These are phyloP conservation scores for Microplitis demolitor DNA, from an alignment of 1,140 invertebrate species.

Conservation along the genomic window DNA sequence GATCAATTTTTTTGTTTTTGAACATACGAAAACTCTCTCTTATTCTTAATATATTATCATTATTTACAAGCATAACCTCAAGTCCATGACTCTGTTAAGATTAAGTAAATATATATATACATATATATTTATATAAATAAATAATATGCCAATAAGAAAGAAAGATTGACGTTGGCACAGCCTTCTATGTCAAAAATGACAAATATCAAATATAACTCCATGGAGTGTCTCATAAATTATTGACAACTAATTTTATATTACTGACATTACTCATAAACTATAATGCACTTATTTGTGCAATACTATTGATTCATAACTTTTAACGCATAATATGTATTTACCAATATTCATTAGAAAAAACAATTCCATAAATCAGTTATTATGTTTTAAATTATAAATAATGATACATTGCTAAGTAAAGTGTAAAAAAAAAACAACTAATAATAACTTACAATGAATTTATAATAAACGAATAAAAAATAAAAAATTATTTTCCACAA, in stretches of 20 bases:
- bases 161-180: neutral
- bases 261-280: neutral
- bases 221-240: conserved; percentile 5
- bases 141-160: neutral
- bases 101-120: too few species aligned
- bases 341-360: too few species aligned
- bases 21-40: neutral
- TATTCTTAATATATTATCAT: neutral
- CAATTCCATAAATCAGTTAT: too few species aligned
- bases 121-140: too few species aligned
- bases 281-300: neutral
- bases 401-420: too few species aligned
- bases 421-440: too few species aligned
- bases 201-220: conserved; percentile 37
- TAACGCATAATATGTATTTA: too few species aligned
- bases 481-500: too few species aligned
- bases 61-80: neutral
- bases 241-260: neutral
- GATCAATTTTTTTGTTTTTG: neutral
- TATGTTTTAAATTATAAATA: too few species aligned
- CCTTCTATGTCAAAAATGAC: conserved; percentile 44
- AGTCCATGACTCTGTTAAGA: neutral
- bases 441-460: too few species aligned
- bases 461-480: too few species aligned
- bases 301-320: too few species aligned